Conservation (phyloP, 2,797 vertebrate species). For the Diplodus puntazzo region DNA sequence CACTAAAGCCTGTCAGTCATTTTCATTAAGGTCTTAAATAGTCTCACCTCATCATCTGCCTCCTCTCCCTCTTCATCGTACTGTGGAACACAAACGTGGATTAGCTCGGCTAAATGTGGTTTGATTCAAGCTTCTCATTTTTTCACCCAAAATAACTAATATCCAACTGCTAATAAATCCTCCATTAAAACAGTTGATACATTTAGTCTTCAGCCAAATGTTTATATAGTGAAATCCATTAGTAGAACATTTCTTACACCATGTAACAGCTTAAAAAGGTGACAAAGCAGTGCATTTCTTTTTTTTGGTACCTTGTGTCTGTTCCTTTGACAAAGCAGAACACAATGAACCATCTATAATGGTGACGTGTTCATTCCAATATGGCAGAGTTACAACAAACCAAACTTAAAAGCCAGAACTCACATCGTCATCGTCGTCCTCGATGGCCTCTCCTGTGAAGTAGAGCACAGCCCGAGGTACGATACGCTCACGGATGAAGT, state of each 20-base stretch:
- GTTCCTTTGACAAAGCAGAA: neutral
- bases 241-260: neutral
- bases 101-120: neutral
- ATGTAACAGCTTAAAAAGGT: neutral
- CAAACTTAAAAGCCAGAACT: conserved; percentile 68
- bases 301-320: neutral
- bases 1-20: no score
- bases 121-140: neutral
- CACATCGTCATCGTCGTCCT: conserved; percentile 98
- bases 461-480: conserved; percentile 97
- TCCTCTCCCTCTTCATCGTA: conserved; percentile 99
- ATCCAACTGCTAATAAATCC: neutral
- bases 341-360: neutral
- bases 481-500: conserved; percentile 97
- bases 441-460: conserved; percentile 99
- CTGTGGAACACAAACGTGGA: conserved; percentile 79
- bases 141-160: no score
- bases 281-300: neutral
- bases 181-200: neutral
- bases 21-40: neutral
- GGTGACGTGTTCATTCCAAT: neutral
- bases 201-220: neutral
- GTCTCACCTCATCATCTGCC: conserved; percentile 95
- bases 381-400: neutral
- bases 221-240: neutral